These are phyloP conservation scores for Pelosia muscerda DNA, from an alignment of 2,888 invertebrate genomes.

Conservation along the genomic window DNA sequence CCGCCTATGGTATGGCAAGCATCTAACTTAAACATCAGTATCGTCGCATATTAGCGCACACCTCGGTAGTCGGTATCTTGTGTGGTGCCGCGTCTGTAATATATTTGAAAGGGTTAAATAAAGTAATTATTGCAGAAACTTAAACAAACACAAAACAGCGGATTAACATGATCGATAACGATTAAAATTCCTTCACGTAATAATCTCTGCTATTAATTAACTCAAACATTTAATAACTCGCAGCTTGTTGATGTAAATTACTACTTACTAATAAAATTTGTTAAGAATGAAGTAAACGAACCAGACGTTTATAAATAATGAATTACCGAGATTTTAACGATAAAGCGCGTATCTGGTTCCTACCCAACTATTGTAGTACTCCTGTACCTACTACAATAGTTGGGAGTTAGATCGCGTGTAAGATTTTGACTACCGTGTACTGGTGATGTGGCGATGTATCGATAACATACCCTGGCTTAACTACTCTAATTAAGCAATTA, in stretches of 20 bases:
- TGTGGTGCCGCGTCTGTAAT: background rate
- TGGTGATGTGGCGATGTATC: background rate
- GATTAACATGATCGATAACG: background rate
- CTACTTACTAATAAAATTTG: background rate
- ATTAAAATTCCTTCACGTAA: conserved; percentile 4
- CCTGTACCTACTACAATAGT: conserved; percentile 9
- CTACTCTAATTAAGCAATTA: background rate
- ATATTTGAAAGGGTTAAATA: background rate
- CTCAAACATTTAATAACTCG: background rate
- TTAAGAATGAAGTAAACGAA: conserved; percentile 4
- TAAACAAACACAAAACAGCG: background rate
- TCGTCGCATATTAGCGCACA: no score
- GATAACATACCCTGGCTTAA: background rate
- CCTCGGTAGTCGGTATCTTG: no score
- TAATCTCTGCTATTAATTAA: background rate
- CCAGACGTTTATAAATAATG: conserved; percentile 10
- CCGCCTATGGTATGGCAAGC: background rate
- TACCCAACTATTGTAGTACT: no score
- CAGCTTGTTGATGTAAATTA: background rate
- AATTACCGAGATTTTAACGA: conserved; percentile 13
- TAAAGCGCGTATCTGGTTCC: background rate
- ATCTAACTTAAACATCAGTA: background rate
- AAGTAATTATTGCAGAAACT: background rate
- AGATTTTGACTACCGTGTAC: no score
- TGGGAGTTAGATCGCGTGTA: background rate